Conservation (phyloP, 2,113 vertebrate species). For the Cheirogaleus medius region DNA sequence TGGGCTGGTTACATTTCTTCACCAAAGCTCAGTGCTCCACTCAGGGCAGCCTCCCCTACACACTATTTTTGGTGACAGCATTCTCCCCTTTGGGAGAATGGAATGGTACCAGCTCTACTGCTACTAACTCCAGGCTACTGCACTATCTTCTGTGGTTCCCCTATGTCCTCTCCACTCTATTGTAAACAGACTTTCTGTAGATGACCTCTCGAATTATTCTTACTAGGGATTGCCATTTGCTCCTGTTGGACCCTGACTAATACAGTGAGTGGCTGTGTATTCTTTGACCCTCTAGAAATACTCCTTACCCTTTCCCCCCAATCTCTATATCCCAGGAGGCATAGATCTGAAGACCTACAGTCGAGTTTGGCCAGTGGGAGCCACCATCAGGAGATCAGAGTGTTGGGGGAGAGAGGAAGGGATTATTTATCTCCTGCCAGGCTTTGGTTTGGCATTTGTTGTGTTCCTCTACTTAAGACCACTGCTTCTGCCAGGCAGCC, state of each 20-base stretch:
- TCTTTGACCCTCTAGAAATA: neutral
- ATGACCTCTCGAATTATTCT: neutral
- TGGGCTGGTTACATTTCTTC: neutral
- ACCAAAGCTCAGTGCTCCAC: neutral
- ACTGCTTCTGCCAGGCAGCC: neutral
- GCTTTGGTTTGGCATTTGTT: neutral
- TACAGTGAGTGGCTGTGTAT: neutral
- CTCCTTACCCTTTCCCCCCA: neutral
- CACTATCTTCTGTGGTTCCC: neutral
- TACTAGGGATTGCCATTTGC: neutral
- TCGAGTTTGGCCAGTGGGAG: neutral
- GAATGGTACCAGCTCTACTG: too few relatives aligned
- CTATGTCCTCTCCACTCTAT: neutral
- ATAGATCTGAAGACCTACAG: neutral
- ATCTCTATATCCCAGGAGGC: neutral
- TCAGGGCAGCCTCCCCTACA: neutral
- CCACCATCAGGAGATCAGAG: neutral
- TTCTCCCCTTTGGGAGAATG: neutral
- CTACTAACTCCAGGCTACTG: neutral
- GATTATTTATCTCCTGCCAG: neutral
- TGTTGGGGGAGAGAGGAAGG: neutral
- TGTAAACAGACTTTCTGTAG: neutral
- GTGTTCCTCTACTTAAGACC: neutral
- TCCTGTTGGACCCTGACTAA: neutral
- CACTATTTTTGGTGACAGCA: neutral